phyloP scores from a whole-genome alignment of 2,113 vertebrate genomes.

The Ivindomyrus marchei region DNA sequence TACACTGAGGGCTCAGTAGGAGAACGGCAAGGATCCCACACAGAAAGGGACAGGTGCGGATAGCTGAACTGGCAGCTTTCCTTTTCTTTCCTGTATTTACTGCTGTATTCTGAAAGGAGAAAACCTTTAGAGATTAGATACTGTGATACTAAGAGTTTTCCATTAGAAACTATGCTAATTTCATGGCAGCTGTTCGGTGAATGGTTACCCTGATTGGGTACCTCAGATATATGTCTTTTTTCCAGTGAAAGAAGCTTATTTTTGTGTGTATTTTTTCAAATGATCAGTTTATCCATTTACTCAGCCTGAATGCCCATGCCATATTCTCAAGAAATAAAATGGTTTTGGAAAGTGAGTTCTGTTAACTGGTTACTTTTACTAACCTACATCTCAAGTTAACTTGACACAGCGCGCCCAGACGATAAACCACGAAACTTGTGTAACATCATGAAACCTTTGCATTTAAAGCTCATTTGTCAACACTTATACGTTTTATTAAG shows the following conservation, averaged over 20 bases:
- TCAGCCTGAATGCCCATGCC: neutral
- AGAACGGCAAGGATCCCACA: too few species aligned
- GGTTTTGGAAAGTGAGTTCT: constrained; percentile 18
- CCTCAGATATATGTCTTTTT: neutral
- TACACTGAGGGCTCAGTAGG: neutral
- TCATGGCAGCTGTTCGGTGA: neutral
- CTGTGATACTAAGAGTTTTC: neutral
- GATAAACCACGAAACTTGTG: too few species aligned
- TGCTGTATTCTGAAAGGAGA: neutral
- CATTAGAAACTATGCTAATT: neutral
- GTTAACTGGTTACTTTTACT: constrained; percentile 7
- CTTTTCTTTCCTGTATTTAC: neutral
- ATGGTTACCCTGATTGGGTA: neutral
- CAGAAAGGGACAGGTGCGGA: neutral
- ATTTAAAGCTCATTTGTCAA: neutral
- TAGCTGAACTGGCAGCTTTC: neutral
- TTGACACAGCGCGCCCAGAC: neutral
- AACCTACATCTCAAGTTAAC: neutral
- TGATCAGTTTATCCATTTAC: constrained; percentile 22
- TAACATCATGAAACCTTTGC: neutral
- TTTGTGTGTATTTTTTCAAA: constrained; percentile 38
- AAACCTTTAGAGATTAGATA: neutral
- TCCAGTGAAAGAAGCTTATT: neutral
- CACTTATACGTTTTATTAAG: neutral
- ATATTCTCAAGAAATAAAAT: constrained; percentile 49